Base-by-base conservation (phyloP, 1,140 invertebrate genomes). In the Drosophila repleta region DNA sequence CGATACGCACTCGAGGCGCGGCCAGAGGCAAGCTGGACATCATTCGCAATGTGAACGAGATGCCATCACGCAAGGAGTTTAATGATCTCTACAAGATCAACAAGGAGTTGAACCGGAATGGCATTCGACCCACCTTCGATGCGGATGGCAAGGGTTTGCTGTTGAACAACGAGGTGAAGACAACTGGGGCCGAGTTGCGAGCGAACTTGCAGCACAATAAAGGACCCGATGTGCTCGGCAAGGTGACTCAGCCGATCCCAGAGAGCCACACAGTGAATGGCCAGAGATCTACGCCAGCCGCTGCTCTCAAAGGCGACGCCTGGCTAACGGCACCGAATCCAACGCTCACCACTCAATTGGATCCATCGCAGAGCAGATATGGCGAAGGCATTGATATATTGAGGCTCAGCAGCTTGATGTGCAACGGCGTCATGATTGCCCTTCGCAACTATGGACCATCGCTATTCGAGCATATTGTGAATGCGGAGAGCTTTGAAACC, bases 11-110 rank as follows among this genome's bases (percentile, higher is more conserved):
- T 1, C 57, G 43, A 0, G 90, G 90, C n/a, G 52, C 26, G 0
- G 67, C 46, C 0, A 48, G 15, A 8, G 85, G 79, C n/a, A 90
- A 79, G 41, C 48, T 83, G 35, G 87, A 90, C 52, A 75, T 91
- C 10, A 91, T 91, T 55, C 89, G 90, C 4, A 73, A 63, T 20
- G 74, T 79, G 4, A 91, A 91, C 51, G 82, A 91, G n/a, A 76
- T 91, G 43, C 89, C 85, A 5, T 75, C 79, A 10, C 64, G 65
- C 1, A 80, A 91, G 55, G 69, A 89, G 39, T 78, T 91, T 15
- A 91, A 90, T 46, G 90, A 91, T 74, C 52, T 91, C 0, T 90
- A 68, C 32, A 91, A 78, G 71, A 90, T 87, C 32, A 91, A 91
- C 24, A 74, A 56, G 43, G 37, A 87, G 11, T n/a, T 90, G 24